Evolutionary conservation across 2,888 invertebrate genomes (phyloP).

Genomic region (Odontomyia ornata): DNA sequence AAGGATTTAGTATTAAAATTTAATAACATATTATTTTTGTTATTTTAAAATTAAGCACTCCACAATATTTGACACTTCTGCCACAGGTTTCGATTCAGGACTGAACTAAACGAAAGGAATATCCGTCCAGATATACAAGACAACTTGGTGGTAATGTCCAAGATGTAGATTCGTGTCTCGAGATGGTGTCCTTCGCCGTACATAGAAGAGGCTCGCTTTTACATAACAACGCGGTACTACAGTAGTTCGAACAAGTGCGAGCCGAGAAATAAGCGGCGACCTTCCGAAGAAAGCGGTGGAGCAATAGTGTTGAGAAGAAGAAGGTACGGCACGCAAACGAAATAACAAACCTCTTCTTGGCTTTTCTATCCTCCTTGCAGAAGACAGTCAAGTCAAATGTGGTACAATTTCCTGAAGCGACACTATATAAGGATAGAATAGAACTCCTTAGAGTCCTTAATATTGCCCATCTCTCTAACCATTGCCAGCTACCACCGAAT

Average conservation of each 20-base stretch:
- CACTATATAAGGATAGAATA: slow-evolving; percentile 52
- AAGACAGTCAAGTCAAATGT: slow-evolving; percentile 47
- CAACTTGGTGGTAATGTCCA: slow-evolving; percentile 37
- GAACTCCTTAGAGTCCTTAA: slow-evolving; percentile 52
- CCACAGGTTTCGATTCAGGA: slow-evolving; percentile 44
- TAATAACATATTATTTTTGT: slow-evolving; percentile 5
- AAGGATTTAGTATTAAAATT: neutral
- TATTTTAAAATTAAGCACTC: slow-evolving; percentile 25
- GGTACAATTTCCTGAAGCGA: slow-evolving; percentile 51
- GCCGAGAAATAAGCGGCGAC: slow-evolving; percentile 15
- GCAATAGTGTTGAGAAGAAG: slow-evolving; percentile 30
- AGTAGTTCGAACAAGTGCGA: slow-evolving; percentile 35
- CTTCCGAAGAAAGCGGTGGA: slow-evolving; percentile 31
- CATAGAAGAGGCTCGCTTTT: slow-evolving; percentile 37
- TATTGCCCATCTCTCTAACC: slow-evolving; percentile 45
- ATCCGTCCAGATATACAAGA: slow-evolving; percentile 44
- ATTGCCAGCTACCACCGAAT: slow-evolving; percentile 29
- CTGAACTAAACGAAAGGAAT: slow-evolving; percentile 41
- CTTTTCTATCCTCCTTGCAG: slow-evolving; percentile 27
- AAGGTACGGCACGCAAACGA: slow-evolving; percentile 38
- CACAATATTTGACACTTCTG: slow-evolving; percentile 43
- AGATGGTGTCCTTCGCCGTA: slow-evolving; percentile 40
- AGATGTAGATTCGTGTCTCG: slow-evolving; percentile 38
- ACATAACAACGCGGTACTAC: slow-evolving; percentile 39
- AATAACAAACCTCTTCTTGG: slow-evolving; percentile 40